Base-by-base conservation (phyloP, 2,113 vertebrate species). In the Camelus bactrianus region DNA sequence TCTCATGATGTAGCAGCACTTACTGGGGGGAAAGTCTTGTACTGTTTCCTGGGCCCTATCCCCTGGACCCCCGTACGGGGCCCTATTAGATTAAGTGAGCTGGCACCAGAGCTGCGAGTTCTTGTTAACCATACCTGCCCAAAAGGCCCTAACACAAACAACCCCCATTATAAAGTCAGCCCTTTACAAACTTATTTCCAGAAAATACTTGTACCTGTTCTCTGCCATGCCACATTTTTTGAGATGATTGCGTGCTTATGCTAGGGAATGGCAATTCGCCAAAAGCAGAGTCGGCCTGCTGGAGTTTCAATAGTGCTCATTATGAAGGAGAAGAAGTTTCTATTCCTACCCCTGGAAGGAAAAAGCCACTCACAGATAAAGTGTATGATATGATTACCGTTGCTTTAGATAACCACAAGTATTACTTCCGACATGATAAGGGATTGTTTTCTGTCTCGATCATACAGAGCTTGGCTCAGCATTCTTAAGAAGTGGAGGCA, bases 221-320 rank as follows among this genome's bases (percentile, higher is more conserved):
- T 99, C 98, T 98, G 98, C 98, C 98, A 98, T 99, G 99, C 99
- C 99, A 98, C 98, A 98, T 98, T 99, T 99, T 99, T 98, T 72
- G 70, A 97, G 98, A 98, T 99, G 99, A 99, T 99, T 99, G 99
- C 98, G 99, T 98, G 99, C 99, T 99, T 99, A 99, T 98, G 98
- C 98, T 98, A 98, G 98, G 98, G 99, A 99, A 99, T 99, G 99
- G 99, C 99, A 96, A 98, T 98, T 98, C 96, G 99, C 99, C 99
- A 99, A 97, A 90, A 97, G 98, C 97, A 98, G 97, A 92, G 93
- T 92, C 93, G 93, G 96, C 90, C 60, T 95, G 97, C 97, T 97
- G 97, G 95, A 97, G 97, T 98, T 98, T 98, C 98, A 99, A 94
- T 98, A 98, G 97, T 94, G 90, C 97, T 98, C 98, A 98, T 99